Evolutionary conservation across 1,140 invertebrate genomes (phyloP), one percentile per base, ranked within the genome.

Genomic region (Himalopsyche phryganea): DNA sequence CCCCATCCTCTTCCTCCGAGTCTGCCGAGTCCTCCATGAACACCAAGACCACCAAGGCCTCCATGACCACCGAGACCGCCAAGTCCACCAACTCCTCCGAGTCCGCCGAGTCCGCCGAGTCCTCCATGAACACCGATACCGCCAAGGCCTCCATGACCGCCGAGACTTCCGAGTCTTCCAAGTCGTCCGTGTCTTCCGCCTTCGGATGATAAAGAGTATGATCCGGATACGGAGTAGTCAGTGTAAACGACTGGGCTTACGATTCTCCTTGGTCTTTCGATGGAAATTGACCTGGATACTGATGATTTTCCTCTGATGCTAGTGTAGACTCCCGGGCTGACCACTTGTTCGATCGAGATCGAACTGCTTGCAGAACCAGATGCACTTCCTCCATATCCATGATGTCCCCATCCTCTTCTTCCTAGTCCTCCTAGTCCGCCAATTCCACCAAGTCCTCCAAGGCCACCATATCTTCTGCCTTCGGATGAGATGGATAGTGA

Each of bases 21-120:
- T n/a, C 53, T 35, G 1, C 53, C 46, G 13, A 33, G 44, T 23
- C 51, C 41, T 52, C 20, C 32, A 20, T 11, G 2, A 36, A 20
- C 14, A 20, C 46, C 46, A 7, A 1, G 15, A 50, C 19, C 55
- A 15, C 6, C 35, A 18, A 17, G 9, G 7, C 23, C 23, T n/a
- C 20, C 33, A 15, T 19, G 19, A 19, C 35, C 54, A 2, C 18
- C 44, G 18, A 10, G 6, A 32, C 49, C 57, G 35, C 17, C 14
- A 33, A 28, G 38, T 17, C 36, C 40, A 45, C 17, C 45, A 0
- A 23, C 11, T 13, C 48, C 36, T 11, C 6, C 20, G 35, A n/a
- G 18, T 19, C 33, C 41, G 13, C 17, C n/a, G 13, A 35, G 44
- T 47, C 50, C 42, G 5, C 14, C 10, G 36, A n/a, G 1, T 50